Base-by-base conservation (phyloP, 2,113 vertebrate genomes). In the Ptyas mucosa region DNA sequence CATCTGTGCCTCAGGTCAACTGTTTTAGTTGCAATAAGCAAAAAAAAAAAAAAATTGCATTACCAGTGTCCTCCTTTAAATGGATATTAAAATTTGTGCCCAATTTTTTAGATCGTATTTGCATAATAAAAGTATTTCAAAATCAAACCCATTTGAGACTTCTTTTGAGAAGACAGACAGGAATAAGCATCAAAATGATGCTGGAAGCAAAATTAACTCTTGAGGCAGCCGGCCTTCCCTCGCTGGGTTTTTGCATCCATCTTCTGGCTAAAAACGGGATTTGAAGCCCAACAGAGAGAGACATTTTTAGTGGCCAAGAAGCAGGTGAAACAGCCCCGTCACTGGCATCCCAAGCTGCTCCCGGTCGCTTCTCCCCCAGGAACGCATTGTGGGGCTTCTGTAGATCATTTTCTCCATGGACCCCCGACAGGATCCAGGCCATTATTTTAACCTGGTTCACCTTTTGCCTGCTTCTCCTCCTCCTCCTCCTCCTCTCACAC, bases 41-140 rank as follows among this genome's bases (percentile, higher is more conserved):
- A 34, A 95, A 94, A 0, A 85, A 96, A 85, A 0, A 75, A 34
- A 95, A 94, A 0, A 87, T 91, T 24, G 92, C 64, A 94, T 94
- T 90, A 81, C 26, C 87, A 51, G 69, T 46, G 46, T 43, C 75
- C 55, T 52, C 92, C 23, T 94, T 87, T 94, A 94, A 90, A 49
- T 89, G 92, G 34, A 89, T 94, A 46, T 93, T 92, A 61, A 94
- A 90, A 0, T 89, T 88, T 81, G 91, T 93, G 89, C 94, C 94
- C 0, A 93, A 2, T 93, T 85, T 54, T 58, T 90, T 87, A 94
- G 94, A 88, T 93, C 52, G 94, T 96, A 95, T 95, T 4, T 95
- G 89, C 95, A 90, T 95, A 94, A 95, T 95, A 94, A 92, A n/a
- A 92, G 26, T 53, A 29, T 88, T 94, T 54, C 4, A 90, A 95